Conservation (phyloP, 1,140 invertebrate genomes). For the Drosophila busckii region DNA sequence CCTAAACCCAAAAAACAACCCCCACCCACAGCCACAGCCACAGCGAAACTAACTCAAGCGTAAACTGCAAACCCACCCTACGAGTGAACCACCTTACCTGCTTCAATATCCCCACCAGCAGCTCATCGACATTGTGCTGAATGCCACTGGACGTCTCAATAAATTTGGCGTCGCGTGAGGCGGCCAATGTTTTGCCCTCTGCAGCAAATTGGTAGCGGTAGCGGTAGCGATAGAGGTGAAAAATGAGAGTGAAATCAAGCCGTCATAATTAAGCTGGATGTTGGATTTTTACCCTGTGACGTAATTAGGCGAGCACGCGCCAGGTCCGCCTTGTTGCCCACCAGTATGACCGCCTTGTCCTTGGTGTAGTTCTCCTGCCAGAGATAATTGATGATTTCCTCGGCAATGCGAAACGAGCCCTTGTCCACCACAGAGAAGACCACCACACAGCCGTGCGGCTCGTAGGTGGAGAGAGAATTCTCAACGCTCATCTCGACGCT, state of each 20-base stretch:
- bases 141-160: constrained; percentile 95
- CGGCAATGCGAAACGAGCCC: constrained; percentile 87
- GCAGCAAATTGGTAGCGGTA: not conserved
- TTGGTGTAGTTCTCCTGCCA: constrained; percentile 88
- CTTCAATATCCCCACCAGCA: constrained; percentile 92
- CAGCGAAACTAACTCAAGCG: not conserved
- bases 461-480: constrained; percentile 91
- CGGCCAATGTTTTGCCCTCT: constrained; percentile 93
- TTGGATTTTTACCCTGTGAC: constrained; percentile 84
- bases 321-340: constrained; percentile 96
- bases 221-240: constrained; percentile 1
- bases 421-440: constrained; percentile 92
- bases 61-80: constrained; percentile 1
- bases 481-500: constrained; percentile 92
- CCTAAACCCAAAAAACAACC: constrained; percentile 40
- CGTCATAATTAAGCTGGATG: constrained; percentile 63
- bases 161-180: constrained; percentile 93
- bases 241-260: constrained; percentile 47
- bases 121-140: constrained; percentile 94
- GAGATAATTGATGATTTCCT: constrained; percentile 89
- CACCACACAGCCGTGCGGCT: constrained; percentile 93
- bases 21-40: not conserved
- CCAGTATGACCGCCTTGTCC: constrained; percentile 92
- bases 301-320: constrained; percentile 90
- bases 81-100: constrained; percentile 81